Evolutionary conservation across 1,140 invertebrate genomes (phyloP).

Genomic region (Laupala kohalensis): DNA sequence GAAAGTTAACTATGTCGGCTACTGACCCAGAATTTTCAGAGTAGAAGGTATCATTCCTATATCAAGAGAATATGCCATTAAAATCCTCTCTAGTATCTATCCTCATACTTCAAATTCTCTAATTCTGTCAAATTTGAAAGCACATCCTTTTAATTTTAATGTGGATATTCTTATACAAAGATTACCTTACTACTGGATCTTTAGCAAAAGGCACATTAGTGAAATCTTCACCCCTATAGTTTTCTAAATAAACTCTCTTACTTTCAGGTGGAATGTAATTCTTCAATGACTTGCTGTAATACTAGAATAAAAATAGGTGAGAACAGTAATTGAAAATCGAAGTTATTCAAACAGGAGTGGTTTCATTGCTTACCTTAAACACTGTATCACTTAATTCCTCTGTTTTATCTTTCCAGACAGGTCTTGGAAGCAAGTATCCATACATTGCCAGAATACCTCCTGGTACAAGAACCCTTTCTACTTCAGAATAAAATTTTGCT

Average conservation of each 20-base stretch:
- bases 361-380: constrained; percentile 11
- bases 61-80: neutral
- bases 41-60: constrained; percentile 14
- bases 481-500: constrained; percentile 32
- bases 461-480: constrained; percentile 26
- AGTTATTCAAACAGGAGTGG: neutral
- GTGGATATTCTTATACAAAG: neutral
- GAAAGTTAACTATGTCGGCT: constrained; percentile 15
- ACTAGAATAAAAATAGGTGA: neutral
- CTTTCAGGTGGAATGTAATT: constrained; percentile 17
- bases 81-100: no score
- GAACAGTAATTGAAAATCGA: neutral
- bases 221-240: constrained; percentile 15
- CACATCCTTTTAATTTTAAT: neutral
- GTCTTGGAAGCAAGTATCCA: constrained; percentile 23
- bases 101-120: neutral
- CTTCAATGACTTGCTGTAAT: constrained; percentile 4
- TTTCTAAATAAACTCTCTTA: constrained; percentile 15
- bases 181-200: constrained; percentile 17
- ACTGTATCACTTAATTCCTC: constrained; percentile 12
- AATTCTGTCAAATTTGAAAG: neutral
- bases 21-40: constrained; percentile 8
- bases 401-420: constrained; percentile 2
- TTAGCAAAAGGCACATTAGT: constrained; percentile 15
- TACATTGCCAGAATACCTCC: constrained; percentile 30